phyloP scores from a whole-genome alignment of 2,113 vertebrate species.

The Cebus imitator region DNA sequence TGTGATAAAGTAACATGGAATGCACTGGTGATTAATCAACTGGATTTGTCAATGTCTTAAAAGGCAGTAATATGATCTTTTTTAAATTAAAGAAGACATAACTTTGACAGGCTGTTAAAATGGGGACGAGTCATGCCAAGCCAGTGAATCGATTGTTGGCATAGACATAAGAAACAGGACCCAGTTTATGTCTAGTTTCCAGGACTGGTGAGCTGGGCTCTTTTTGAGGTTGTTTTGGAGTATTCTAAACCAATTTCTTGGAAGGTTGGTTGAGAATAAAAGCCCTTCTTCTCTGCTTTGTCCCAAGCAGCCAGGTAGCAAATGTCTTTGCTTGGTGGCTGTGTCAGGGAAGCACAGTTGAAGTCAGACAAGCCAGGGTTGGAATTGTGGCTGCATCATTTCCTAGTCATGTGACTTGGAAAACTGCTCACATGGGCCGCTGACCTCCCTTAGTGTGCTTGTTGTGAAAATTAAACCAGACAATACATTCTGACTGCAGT shows the following conservation, averaged over 20 bases:
- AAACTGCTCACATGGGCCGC: neutral
- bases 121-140: neutral
- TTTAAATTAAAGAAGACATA: slow-evolving; percentile 5
- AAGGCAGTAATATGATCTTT: neutral
- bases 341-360: neutral
- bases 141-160: neutral
- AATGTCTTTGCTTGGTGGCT: neutral
- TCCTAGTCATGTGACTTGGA: neutral
- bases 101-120: neutral
- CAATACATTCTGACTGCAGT: neutral
- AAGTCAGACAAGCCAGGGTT: neutral
- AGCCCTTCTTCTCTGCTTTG: neutral
- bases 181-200: neutral
- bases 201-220: neutral
- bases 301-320: neutral
- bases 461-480: neutral
- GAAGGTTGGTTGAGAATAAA: neutral
- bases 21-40: neutral
- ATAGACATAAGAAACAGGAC: neutral
- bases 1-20: neutral
- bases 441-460: neutral
- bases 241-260: neutral
- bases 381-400: neutral
- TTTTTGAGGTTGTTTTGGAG: neutral
- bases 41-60: neutral